phyloP scores from a whole-genome alignment of 2,888 invertebrate genomes.

The Cheilosia urbana region DNA sequence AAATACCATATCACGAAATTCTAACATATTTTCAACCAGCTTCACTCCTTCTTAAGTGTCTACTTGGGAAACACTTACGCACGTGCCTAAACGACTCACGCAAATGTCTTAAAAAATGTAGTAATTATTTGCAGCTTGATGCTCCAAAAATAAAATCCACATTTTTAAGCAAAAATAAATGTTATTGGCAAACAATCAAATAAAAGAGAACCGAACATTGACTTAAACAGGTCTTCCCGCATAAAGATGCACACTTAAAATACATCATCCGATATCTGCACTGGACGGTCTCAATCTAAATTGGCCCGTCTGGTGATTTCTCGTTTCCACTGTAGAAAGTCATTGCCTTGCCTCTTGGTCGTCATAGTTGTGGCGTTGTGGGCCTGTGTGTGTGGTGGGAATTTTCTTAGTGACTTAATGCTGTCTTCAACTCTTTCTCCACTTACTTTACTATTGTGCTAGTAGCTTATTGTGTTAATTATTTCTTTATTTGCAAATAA shows the following conservation, averaged over 20 bases:
- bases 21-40: background rate
- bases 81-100: too few species aligned
- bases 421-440: slow-evolving; percentile 58
- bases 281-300: too few species aligned
- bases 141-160: too few species aligned
- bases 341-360: slow-evolving; percentile 24
- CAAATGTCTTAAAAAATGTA: too few species aligned
- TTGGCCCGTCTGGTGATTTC: background rate
- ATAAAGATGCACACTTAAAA: background rate
- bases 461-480: slow-evolving; percentile 58
- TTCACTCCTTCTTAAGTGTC: too few species aligned
- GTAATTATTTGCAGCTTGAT: too few species aligned
- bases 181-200: too few species aligned
- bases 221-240: too few species aligned
- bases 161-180: too few species aligned
- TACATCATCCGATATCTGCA: background rate
- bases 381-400: slow-evolving; percentile 36
- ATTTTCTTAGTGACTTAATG: slow-evolving; percentile 50
- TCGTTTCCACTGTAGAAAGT: slow-evolving; percentile 37
- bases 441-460: slow-evolving; percentile 36
- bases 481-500: slow-evolving; percentile 71
- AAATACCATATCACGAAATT: too few species aligned
- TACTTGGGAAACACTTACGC: too few species aligned
- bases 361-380: slow-evolving; percentile 22
- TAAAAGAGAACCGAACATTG: too few species aligned